Base-by-base conservation (phyloP, 2,113 vertebrate species). In the Platycercus adscitus region DNA sequence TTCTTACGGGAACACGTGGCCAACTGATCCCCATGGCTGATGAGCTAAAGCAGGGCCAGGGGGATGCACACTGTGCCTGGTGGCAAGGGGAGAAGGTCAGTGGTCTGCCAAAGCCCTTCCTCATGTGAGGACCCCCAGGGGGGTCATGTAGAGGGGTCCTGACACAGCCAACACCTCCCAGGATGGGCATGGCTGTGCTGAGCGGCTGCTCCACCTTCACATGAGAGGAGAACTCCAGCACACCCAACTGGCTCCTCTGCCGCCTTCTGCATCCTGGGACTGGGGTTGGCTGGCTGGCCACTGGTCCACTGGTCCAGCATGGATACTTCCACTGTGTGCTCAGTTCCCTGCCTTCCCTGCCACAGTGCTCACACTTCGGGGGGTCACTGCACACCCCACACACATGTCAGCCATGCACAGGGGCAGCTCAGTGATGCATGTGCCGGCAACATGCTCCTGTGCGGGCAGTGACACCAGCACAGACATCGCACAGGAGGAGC, bases 281-380 rank as follows among this genome's bases (percentile, higher is more conserved):
- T 63, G 35, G 47, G 19, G n/a, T 47, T 71, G 70, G 25, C 14
- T 56, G 46, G 55, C 24, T 39, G 39, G 39, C 8, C 37, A 37
- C 39, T 39, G 39, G 39, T 37, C 39, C 63, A 5, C 44, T 5
- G 37, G 1, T 10, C 58, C 8, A 1, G 2, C 21, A 17, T 0
- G 6, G 39, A 19, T 28, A 6, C 55, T 19, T 21, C 13, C 2
- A 0, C 19, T 3, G 0, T 0, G 0, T 50, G 43, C 33, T 55
- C 50, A 31, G 24, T 8, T 79, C 66, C 66, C 29, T 63, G 49
- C 60, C n/a, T 35, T 60, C 18, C 16, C 18, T 9, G 1, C 43
- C 37, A 13, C 21, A 43, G 12, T 2, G 9, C 25, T 11, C 35
- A 14, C 29, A 9, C 50, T 6, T 29, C 25, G 13, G 76, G 26